These are phyloP conservation scores for Drosophila tristis DNA, from an alignment of 1,140 invertebrate species.

Conservation along the genomic window DNA sequence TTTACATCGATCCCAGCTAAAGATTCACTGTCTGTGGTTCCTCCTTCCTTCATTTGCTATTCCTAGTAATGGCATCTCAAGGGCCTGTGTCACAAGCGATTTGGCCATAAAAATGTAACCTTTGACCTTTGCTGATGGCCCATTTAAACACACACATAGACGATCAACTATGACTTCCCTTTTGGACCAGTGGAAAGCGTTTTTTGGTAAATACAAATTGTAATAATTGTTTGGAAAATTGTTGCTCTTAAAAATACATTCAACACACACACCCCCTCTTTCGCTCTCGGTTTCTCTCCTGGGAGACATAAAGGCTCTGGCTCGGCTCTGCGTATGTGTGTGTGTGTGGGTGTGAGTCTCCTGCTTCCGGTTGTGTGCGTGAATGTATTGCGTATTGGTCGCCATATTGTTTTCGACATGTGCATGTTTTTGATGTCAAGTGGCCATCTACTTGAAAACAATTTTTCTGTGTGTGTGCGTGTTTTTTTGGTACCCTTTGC, in stretches of 20 bases:
- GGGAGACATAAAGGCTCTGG: conserved; percentile 51
- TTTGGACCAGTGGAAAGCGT: conserved; percentile 34
- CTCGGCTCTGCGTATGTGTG: conserved; percentile 8
- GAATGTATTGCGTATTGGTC: conserved; percentile 37
- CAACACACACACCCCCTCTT: conserved; percentile 3
- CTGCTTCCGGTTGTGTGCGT: conserved; percentile 52
- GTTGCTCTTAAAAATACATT: conserved; percentile 75
- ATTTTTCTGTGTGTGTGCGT: conserved; percentile 45
- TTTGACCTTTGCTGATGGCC: conserved; percentile 28
- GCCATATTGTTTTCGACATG: conserved; percentile 77
- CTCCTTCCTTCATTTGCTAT: not conserved
- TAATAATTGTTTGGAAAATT: conserved; percentile 80
- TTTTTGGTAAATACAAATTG: conserved; percentile 68
- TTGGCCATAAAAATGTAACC: not conserved
- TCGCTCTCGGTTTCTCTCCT: conserved; percentile 14
- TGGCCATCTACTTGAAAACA: conserved; percentile 75
- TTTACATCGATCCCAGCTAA: too few species aligned
- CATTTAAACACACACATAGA: conserved; percentile 20
- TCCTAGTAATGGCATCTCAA: not conserved
- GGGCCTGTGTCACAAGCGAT: not conserved
- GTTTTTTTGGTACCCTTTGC: conserved; percentile 1
- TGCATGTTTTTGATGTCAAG: conserved; percentile 78
- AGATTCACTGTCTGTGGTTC: too few species aligned
- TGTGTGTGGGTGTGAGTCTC: conserved; percentile 51
- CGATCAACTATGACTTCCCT: conserved; percentile 19